phyloP scores from a whole-genome alignment of 2,888 invertebrate genomes.

The Brachypterus glaber region DNA sequence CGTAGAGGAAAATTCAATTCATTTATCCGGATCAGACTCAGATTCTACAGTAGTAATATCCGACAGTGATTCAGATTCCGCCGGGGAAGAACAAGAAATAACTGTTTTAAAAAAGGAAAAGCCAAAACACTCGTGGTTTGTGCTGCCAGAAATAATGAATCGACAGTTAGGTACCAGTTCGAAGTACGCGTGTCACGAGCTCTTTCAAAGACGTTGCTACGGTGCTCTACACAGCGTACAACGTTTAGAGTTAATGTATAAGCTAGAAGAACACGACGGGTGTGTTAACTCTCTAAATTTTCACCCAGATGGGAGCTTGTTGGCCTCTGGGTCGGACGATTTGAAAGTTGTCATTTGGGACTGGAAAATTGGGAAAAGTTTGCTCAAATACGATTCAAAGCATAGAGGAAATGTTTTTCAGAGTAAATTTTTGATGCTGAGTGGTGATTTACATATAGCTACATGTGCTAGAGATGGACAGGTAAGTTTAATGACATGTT shows the following conservation, averaged over 20 bases:
- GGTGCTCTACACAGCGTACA: conserved; percentile 75
- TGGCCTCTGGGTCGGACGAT: conserved; percentile 91
- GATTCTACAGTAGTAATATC: conserved; percentile 20
- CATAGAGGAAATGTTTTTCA: conserved; percentile 87
- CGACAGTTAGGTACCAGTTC: conserved; percentile 48
- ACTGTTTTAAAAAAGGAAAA: conserved; percentile 48
- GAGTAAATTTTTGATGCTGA: conserved; percentile 75
- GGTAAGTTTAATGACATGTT: conserved; percentile 50
- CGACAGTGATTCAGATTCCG: conserved; percentile 29
- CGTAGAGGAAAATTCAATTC: conserved; percentile 5
- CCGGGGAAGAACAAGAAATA: conserved; percentile 27
- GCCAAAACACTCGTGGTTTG: conserved; percentile 57
- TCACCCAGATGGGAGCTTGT: conserved; percentile 63
- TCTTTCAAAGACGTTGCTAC: conserved; percentile 53
- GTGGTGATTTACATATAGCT: conserved; percentile 72
- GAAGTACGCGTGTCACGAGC: too few species aligned
- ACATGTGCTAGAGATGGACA: conserved; percentile 87
- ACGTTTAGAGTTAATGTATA: conserved; percentile 67
- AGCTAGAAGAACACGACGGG: conserved; percentile 70
- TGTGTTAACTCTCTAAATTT: conserved; percentile 92
- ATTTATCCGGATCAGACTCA: conserved; percentile 15
- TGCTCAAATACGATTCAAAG: conserved; percentile 64
- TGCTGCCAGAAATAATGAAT: conserved; percentile 55
- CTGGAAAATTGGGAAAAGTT: conserved; percentile 64
- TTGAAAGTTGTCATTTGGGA: conserved; percentile 81